Conservation (phyloP, 2,888 invertebrate genomes). For the Epistrophe eligans region DNA sequence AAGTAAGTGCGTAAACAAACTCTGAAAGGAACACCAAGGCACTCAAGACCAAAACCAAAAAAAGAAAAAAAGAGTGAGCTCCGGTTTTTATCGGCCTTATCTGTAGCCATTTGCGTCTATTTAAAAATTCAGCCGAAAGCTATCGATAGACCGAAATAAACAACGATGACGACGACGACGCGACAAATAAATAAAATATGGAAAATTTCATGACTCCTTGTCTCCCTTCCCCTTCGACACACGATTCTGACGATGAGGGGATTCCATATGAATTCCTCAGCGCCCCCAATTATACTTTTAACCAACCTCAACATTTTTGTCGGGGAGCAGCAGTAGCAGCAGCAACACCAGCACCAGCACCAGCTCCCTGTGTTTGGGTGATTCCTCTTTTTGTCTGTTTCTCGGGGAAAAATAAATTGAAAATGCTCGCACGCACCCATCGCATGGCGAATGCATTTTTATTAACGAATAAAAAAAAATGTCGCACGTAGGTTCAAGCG, state of each 20-base stretch:
- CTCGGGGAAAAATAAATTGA: constrained; percentile 57
- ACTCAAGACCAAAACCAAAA: neutral
- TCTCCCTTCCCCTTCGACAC: neutral
- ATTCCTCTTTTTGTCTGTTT: constrained; percentile 25
- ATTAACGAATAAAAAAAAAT: constrained; percentile 34
- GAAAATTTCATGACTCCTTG: constrained; percentile 25
- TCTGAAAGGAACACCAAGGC: constrained; percentile 40
- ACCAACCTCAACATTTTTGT: constrained; percentile 72
- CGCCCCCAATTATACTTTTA: constrained; percentile 63
- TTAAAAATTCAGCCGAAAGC: constrained; percentile 47
- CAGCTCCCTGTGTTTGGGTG: constrained; percentile 54
- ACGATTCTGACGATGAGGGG: neutral
- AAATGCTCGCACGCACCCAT: constrained; percentile 69
- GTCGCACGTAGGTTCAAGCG: constrained; percentile 46
- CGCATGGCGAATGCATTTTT: constrained; percentile 60
- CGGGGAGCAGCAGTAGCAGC: constrained; percentile 17
- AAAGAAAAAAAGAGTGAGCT: constrained; percentile 42
- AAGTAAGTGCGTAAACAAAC: constrained; percentile 69
- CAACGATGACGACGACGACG: neutral
- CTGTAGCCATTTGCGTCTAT: constrained; percentile 61
- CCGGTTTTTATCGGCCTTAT: constrained; percentile 71
- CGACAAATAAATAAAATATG: constrained; percentile 40
- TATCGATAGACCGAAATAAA: constrained; percentile 29
- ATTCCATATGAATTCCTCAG: constrained; percentile 50
- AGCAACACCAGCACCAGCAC: neutral